Evolutionary conservation across 1,140 invertebrate species (phyloP).

Genomic region (Procambarus clarkii): DNA sequence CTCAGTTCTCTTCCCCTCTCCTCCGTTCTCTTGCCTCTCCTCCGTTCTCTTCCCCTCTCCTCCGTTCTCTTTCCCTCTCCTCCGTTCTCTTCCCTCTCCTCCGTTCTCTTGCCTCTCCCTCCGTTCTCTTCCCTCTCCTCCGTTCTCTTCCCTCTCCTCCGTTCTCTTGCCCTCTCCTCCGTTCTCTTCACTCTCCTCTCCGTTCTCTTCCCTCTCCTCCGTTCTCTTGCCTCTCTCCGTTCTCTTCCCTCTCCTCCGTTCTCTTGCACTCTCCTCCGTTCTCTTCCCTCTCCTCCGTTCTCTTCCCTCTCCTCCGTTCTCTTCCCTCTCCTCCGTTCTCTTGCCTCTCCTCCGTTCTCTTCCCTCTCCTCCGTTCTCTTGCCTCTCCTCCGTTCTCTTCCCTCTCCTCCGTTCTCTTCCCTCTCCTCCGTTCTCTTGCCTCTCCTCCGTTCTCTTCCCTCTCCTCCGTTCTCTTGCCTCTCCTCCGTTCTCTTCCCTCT

Average conservation of each 20-base stretch:
- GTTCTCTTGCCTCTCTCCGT: neutral
- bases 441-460: neutral
- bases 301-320: neutral
- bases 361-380: neutral
- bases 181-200: too few relatives aligned
- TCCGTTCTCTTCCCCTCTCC: neutral
- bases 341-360: neutral
- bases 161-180: too few relatives aligned
- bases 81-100: neutral
- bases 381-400: neutral
- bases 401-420: neutral
- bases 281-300: neutral
- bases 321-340: neutral
- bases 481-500: neutral
- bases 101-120: too few relatives aligned
- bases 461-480: neutral
- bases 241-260: too few relatives aligned
- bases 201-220: neutral
- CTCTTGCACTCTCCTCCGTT: too few relatives aligned
- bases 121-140: too few relatives aligned
- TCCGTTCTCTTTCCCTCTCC: too few relatives aligned
- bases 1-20: slow-evolving; percentile 13
- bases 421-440: neutral
- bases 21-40: slow-evolving; percentile 2
- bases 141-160: neutral